Evolutionary conservation across 2,797 vertebrate species (phyloP).

Genomic region (Rhinogobio ventralis): DNA sequence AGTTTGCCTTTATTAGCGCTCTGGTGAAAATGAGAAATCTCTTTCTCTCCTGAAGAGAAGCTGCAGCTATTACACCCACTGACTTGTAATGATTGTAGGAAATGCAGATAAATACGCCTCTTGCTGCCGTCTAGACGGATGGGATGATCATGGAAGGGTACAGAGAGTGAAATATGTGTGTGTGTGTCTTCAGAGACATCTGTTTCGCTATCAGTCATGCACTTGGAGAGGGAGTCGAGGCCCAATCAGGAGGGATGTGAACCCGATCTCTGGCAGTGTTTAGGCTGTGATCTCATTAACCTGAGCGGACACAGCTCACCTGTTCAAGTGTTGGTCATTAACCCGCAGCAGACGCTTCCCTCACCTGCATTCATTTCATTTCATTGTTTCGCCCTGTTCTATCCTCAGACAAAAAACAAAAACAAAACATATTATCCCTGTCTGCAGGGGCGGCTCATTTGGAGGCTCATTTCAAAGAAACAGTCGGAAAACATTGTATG

Average conservation of each 20-base stretch:
- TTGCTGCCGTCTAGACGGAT: conserved; percentile 41
- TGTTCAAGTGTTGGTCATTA: conserved; percentile 61
- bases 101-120: conserved; percentile 27
- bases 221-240: conserved; percentile 45
- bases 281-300: conserved; percentile 67
- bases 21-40: conserved; percentile 43
- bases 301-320: conserved; percentile 51
- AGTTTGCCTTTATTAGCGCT: conserved; percentile 27
- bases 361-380: conserved; percentile 37
- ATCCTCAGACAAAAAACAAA: not conserved
- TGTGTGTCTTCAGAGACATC: conserved; percentile 30
- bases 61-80: conserved; percentile 64
- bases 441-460: no score
- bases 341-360: conserved; percentile 45
- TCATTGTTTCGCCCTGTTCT: not conserved
- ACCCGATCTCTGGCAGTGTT: conserved; percentile 52
- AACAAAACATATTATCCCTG: no score
- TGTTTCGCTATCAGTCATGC: conserved; percentile 48
- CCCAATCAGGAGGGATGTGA: conserved; percentile 48
- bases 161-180: not conserved
- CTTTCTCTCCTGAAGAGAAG: conserved; percentile 53
- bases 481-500: no score
- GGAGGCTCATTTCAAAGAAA: no score
- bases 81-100: conserved; percentile 66
- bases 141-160: conserved; percentile 12